A percentile compares a stretch with the other conserved stretches of the same genome.
Conservation (phyloP, 2,113 vertebrate genomes). For the Oxyruncus cristatus region DNA sequence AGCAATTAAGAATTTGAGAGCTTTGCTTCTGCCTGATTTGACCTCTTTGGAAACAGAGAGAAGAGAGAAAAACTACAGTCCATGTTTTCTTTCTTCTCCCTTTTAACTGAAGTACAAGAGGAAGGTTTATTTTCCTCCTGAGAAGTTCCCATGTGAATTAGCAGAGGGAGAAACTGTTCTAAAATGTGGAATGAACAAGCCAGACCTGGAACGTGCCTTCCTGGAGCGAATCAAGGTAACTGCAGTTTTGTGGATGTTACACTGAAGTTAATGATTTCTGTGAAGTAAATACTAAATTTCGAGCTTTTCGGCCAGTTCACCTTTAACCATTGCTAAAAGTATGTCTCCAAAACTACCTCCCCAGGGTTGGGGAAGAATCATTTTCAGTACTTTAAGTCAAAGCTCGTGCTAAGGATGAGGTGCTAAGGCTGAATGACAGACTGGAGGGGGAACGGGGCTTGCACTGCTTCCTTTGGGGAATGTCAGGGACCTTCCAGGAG, state of each 20-base stretch:
- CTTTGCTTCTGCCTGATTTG: neutral
- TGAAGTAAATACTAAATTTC: neutral
- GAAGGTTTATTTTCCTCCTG: neutral
- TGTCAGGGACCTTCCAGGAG: neutral
- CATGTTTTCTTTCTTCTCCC: neutral
- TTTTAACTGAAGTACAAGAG: neutral
- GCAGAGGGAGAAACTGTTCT: neutral
- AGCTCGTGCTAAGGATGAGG: fast-evolving
- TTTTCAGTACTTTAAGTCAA: neutral
- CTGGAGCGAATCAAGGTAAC: neutral
- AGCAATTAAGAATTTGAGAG: neutral
- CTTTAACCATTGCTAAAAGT: neutral
- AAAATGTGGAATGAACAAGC: neutral
- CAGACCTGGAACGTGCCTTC: neutral
- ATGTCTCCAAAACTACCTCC: neutral
- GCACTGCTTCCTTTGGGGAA: neutral
- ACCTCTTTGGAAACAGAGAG: neutral
- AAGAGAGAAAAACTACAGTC: neutral
- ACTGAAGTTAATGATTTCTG: fast-evolving
- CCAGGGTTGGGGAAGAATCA: neutral
- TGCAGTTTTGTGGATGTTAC: neutral
- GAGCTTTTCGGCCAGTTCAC: neutral
- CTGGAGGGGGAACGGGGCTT: neutral
- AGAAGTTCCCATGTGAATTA: neutral
- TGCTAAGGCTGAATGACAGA: neutral